Base-by-base conservation (phyloP, 2,113 vertebrate genomes). In the Alethe diademata region DNA sequence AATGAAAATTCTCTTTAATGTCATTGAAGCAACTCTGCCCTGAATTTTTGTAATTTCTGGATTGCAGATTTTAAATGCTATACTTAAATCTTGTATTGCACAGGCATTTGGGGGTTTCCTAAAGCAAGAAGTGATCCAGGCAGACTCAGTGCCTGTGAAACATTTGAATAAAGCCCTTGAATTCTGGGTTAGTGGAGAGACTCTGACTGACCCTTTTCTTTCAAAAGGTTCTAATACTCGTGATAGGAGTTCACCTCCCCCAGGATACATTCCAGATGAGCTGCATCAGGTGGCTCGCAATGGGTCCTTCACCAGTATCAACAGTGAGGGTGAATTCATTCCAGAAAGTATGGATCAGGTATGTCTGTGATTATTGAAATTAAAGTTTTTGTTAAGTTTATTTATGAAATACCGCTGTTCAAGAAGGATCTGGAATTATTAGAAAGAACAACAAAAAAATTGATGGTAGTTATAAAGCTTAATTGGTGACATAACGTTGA, bases 321-420 rank as follows among this genome's bases (percentile, higher is more conserved):
- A 99, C 98, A 99, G 99, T 73, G 99, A 99, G 95, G 99, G 99
- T 43, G 99, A 99, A 96, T 99, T 99, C 97, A 99, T 99, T 92
- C 99, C 99, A 42, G 99, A 99, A 98, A 99, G 98, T 96, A 99
- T 99, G 99, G 99, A 99, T 98, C 99, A 99, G 98, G 99, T 99
- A 98, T 1, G 90, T 84, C 53, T 69, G 35, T 87, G 26, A 79
- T 47, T 54, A 53, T 50, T 60, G 87, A 67, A 84, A 91, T 42
- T 8, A 42, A n/a, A 33, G 26, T 2, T 88, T 42, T 76, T 84
- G 15, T 65, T 70, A 58, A 31, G 25, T 62, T 75, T 20, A 19
- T 84, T 86, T 88, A 42, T 61, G 11, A 85, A 74, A 36, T 78
- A 15, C 42, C 74, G 33, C 53, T 69, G 8, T 79, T 88, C 11